phyloP scores from a whole-genome alignment of 1,140 invertebrate genomes.

The Macrotrachela quadricornifera region DNA sequence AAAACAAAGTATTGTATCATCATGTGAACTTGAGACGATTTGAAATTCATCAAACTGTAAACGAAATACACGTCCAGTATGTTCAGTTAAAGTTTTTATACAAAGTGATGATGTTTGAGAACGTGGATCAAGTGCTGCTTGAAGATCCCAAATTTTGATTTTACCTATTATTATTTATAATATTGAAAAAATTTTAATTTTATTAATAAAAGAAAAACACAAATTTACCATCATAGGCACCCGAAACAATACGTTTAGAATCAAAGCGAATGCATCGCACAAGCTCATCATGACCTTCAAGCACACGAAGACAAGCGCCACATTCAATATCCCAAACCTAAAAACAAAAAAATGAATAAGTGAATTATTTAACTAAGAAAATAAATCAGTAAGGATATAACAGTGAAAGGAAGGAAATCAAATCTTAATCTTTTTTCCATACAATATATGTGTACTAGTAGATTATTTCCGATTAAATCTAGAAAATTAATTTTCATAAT shows the following conservation, averaged over 20 bases:
- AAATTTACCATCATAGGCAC: slow-evolving; percentile 94
- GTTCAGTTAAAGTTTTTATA: slow-evolving; percentile 69
- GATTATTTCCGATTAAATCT: too few species aligned
- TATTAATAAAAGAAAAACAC: too few species aligned
- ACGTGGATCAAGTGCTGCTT: slow-evolving; percentile 80
- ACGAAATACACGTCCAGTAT: slow-evolving; percentile 91
- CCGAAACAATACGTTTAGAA: slow-evolving; percentile 90
- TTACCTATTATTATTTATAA: too few species aligned
- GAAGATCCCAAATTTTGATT: slow-evolving; percentile 98
- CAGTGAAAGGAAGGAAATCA: too few species aligned
- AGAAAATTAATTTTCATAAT: too few species aligned
- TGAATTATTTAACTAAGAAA: too few species aligned
- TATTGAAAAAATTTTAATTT: too few species aligned
- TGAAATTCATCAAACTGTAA: slow-evolving; percentile 99
- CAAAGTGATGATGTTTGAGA: slow-evolving; percentile 73
- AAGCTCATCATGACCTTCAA: slow-evolving; percentile 97
- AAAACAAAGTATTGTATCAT: slow-evolving; percentile 99
- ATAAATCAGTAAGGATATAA: too few species aligned
- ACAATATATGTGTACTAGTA: too few species aligned
- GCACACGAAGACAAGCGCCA: slow-evolving; percentile 75
- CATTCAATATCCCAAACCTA: slow-evolving; percentile 83
- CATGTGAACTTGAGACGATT: slow-evolving; percentile 97
- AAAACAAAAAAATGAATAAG: too few species aligned
- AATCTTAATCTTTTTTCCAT: too few species aligned
- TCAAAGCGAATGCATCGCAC: slow-evolving; percentile 92